Base-by-base conservation (phyloP, 2,113 vertebrate species). In the Meles meles region DNA sequence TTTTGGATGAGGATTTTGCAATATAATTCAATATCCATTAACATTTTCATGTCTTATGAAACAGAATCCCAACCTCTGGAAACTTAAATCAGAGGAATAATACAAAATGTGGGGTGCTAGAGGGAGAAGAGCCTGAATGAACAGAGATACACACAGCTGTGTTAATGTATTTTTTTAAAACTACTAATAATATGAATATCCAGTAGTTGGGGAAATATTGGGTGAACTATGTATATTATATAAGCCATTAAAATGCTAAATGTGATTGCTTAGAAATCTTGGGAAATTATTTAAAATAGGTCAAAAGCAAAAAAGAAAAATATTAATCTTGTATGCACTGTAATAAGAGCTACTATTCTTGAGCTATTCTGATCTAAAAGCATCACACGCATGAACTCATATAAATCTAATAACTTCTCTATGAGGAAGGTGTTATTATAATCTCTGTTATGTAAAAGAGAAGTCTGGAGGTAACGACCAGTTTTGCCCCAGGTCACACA, bases 341-440 rank as follows among this genome's bases (percentile, higher is more conserved):
- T 74, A 95, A 21, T 59, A 87, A 47, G 63, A 84, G 13, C 34
- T 80, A 85, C 42, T 88, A 29, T 76, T 85, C 96, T 94, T 71
- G n/a, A 88, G 11, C 18, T 88, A 80, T 65, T 93, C 37, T 94
- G n/a, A 67, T 90, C 76, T 90, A 88, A 94, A 96, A 81, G 7
- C 44, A 96, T 55, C 34, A 81, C 9, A 72, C 57, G 14, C 2
- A 57, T 88, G 88, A 88, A 88, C 34, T 92, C 25, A 71, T 21
- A 77, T 57, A 63, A 82, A 86, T 23, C 7, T 91, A 81, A 52
- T 61, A 57, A 34, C 72, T 72, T 69, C 25, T 88, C 42, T 91
- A 2, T 59, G 65, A 96, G 47, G 49, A 90, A 42, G 6, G 37
- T 49, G 37, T 37, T 71, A 37, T 72, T 34, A 49, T 67, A 49